These are phyloP conservation scores for Passer domesticus DNA, from an alignment of 2,113 vertebrate genomes.

Conservation along the genomic window DNA sequence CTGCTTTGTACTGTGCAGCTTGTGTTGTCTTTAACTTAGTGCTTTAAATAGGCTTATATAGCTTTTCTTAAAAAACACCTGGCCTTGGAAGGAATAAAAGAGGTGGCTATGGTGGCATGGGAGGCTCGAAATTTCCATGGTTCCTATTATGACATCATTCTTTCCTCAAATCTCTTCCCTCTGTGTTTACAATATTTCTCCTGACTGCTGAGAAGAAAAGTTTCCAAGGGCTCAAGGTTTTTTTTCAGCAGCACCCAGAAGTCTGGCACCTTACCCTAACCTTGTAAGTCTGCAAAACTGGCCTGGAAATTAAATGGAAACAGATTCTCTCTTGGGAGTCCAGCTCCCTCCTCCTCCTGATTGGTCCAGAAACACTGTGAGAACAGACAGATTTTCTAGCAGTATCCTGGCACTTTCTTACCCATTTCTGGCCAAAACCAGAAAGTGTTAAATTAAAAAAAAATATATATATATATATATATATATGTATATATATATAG, in stretches of 20 bases:
- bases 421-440: not conserved
- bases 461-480: too few species aligned
- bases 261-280: slow-evolving; percentile 55
- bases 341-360: slow-evolving; percentile 14
- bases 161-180: not conserved
- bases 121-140: not conserved
- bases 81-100: not conserved
- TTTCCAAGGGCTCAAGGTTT: not conserved
- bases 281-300: slow-evolving; percentile 33
- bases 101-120: not conserved
- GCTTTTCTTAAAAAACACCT: not conserved
- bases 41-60: not conserved
- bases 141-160: not conserved
- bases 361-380: slow-evolving; percentile 39
- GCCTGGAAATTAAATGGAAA: slow-evolving; percentile 49
- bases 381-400: slow-evolving; percentile 41
- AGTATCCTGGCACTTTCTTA: slow-evolving; percentile 25
- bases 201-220: not conserved
- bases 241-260: slow-evolving; percentile 54
- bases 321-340: slow-evolving; percentile 19
- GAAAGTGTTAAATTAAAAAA: not conserved
- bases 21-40: not conserved
- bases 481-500: not conserved
- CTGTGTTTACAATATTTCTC: not conserved
- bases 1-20: not conserved